Evolutionary conservation across 2,888 invertebrate genomes (phyloP).

Genomic region (Rhabditoides inermis): DNA sequence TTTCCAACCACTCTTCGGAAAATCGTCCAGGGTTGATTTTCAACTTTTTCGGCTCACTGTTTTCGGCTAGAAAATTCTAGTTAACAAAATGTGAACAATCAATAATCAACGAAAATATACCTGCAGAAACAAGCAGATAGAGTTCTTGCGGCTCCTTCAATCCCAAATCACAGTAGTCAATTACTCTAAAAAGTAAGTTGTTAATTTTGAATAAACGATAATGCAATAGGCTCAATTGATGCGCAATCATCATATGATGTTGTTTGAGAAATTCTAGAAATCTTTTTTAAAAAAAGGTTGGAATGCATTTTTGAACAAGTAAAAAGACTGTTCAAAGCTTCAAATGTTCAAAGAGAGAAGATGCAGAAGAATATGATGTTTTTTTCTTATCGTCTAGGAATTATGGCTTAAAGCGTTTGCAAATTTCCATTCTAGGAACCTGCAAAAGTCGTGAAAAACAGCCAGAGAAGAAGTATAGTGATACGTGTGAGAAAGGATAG

Average conservation of each 20-base stretch:
- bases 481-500: too few species aligned
- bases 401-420: too few species aligned
- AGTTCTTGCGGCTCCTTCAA: constrained; percentile 23
- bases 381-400: too few species aligned
- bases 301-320: neutral
- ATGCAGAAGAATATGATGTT: too few species aligned
- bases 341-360: too few species aligned
- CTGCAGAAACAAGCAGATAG: constrained; percentile 22
- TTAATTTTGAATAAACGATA: too few species aligned
- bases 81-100: neutral
- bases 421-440: too few species aligned
- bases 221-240: too few species aligned
- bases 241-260: neutral
- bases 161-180: constrained; percentile 30
- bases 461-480: too few species aligned
- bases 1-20: constrained; percentile 34
- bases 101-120: neutral
- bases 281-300: neutral
- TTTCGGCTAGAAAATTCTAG: neutral
- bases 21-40: constrained; percentile 11
- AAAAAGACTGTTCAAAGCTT: neutral
- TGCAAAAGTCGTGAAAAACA: too few species aligned
- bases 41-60: constrained; percentile 9
- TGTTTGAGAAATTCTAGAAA: too few species aligned
- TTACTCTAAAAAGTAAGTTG: constrained; percentile 27